phyloP scores from a whole-genome alignment of 1,140 invertebrate species.

The Drosophila miranda region DNA sequence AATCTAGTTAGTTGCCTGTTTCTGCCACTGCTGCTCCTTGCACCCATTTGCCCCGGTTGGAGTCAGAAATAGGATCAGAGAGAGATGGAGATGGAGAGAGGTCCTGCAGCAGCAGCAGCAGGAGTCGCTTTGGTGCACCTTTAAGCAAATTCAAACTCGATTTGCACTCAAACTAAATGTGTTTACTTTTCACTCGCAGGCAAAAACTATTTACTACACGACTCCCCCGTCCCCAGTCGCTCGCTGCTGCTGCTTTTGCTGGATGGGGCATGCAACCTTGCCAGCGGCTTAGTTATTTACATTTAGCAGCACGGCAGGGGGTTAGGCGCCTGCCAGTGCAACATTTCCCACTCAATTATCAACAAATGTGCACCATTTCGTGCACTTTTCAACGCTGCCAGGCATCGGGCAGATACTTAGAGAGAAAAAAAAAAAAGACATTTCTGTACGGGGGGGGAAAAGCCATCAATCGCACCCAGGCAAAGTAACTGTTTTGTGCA shows the following conservation, averaged over 20 bases:
- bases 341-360: slow-evolving; percentile 37
- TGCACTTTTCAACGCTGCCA: slow-evolving; percentile 51
- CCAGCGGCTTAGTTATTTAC: slow-evolving; percentile 52
- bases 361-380: slow-evolving; percentile 58
- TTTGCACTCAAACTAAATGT: slow-evolving; percentile 76
- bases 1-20: slow-evolving; percentile 47
- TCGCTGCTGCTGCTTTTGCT: not conserved
- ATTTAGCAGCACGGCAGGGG: slow-evolving; percentile 11
- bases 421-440: not conserved
- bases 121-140: slow-evolving; percentile 36
- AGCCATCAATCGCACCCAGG: slow-evolving; percentile 52
- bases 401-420: slow-evolving; percentile 17
- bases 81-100: not conserved
- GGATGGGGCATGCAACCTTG: slow-evolving; percentile 29
- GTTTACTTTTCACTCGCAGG: slow-evolving; percentile 70
- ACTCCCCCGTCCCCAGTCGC: slow-evolving; percentile 1
- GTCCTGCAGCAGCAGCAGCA: too few relatives aligned
- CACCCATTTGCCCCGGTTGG: slow-evolving; percentile 12
- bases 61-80: not conserved
- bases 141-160: slow-evolving; percentile 76
- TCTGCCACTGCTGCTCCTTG: slow-evolving; percentile 16
- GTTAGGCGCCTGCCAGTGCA: not conserved
- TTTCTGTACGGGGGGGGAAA: too few relatives aligned
- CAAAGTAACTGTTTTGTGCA: slow-evolving; percentile 58
- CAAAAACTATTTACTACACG: slow-evolving; percentile 70